Conservation (phyloP, 2,888 invertebrate genomes). For the Branchipolynoe longqiensis region DNA sequence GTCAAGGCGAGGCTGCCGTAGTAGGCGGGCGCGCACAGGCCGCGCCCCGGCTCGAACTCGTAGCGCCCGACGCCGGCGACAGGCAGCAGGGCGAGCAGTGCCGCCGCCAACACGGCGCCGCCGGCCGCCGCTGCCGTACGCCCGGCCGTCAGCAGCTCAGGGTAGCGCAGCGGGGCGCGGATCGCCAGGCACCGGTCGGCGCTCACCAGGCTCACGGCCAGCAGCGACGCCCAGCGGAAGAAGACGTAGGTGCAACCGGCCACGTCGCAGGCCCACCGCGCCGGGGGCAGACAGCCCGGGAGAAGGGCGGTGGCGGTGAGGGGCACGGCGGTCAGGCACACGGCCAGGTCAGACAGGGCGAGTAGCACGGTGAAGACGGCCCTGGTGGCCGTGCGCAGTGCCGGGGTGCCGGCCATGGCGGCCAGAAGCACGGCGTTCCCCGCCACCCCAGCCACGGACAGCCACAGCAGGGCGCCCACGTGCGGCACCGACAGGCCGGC, state of each 20-base stretch:
- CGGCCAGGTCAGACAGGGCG: constrained; percentile 30
- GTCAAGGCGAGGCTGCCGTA: background rate
- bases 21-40: constrained; percentile 40
- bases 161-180: constrained; percentile 20
- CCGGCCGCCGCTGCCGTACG: background rate
- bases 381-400: constrained; percentile 15
- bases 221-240: constrained; percentile 32
- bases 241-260: constrained; percentile 2
- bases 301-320: background rate
- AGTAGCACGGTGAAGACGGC: constrained; percentile 15
- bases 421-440: constrained; percentile 22
- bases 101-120: background rate
- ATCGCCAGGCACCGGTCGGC: constrained; percentile 52
- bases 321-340: constrained; percentile 22
- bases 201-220: constrained; percentile 3
- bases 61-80: background rate
- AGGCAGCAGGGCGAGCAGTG: constrained; percentile 26
- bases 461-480: background rate
- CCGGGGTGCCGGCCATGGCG: background rate
- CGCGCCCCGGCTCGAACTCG: background rate
- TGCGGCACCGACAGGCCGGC: background rate
- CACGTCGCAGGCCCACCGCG: background rate
- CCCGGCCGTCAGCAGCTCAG: background rate
- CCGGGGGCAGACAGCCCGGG: background rate
- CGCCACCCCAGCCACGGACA: constrained; percentile 18